Evolutionary conservation across 2,797 vertebrate genomes (phyloP).

Genomic region (Pipistrellus kuhlii): DNA sequence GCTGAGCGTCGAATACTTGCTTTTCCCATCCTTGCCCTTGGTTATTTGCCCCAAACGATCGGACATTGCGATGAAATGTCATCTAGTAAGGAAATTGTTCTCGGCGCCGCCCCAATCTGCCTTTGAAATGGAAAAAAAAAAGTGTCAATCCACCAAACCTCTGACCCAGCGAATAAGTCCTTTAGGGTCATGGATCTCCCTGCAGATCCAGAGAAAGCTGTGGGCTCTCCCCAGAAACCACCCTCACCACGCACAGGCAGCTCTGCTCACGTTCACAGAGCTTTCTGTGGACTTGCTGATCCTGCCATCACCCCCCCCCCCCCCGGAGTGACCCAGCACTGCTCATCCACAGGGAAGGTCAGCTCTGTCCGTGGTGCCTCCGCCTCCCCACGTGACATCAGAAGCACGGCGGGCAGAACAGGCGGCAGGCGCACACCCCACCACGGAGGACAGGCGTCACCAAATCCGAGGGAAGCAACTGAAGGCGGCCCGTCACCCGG

Average conservation of each 20-base stretch:
- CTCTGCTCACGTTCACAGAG: background rate
- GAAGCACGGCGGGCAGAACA: background rate
- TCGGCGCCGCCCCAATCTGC: constrained; percentile 96
- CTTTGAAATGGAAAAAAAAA: constrained; percentile 83
- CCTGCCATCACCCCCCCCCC: rapidly evolving
- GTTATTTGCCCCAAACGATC: constrained; percentile 99
- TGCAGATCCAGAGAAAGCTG: background rate
- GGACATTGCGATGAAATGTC: constrained; percentile 99
- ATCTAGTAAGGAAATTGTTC: constrained; percentile 99
- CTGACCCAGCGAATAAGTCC: background rate
- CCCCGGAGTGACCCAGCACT: background rate
- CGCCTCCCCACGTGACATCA: rapidly evolving
- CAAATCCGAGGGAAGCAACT: background rate
- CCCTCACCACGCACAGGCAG: background rate
- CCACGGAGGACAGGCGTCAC: background rate
- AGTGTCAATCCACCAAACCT: background rate
- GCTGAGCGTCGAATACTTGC: constrained; percentile 99
- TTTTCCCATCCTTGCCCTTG: constrained; percentile 99
- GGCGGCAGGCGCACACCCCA: too few relatives aligned
- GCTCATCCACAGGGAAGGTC: background rate
- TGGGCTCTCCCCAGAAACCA: background rate
- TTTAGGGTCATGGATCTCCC: background rate
- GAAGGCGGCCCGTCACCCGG: background rate
- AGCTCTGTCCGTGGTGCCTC: background rate
- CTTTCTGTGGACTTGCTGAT: background rate